Evolutionary conservation across 2,797 vertebrate genomes (phyloP), one percentile per base, ranked within the genome.

Genomic region (Serranus cabrilla): DNA sequence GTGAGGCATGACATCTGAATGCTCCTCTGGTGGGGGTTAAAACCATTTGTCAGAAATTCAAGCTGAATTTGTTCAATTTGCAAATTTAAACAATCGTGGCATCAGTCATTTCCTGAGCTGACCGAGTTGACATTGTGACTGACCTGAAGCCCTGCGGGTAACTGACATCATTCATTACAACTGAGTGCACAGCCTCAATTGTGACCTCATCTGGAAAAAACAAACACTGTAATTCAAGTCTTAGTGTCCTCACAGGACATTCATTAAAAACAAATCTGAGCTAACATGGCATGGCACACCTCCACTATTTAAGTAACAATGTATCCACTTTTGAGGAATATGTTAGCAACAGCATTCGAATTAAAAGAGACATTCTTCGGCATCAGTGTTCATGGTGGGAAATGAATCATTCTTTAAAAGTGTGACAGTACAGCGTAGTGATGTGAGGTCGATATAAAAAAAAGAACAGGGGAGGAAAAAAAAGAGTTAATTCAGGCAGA

Each of bases 161-260:
- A 78, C 59, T 49, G 81, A 89, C 83, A 87, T 86, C 54, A 88
- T 86, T 79, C 40, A 83, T 86, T 70, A 85, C 84, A 90, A 87
- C 83, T 87, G 74, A 71, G 84, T 81, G 58, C 58, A 40, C n/a
- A 34, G 63, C 86, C 80, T 88, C 74, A 66, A 68, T 23, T 60
- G 45, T 72, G 71, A 80, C 68, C 76, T 70, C 49, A 78, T 85
- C 45, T 52, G n/a, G 31, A 65, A 69, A 63, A 50, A 68, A 21
- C 8, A 59, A 57, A 54, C 18, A 74, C 56, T 50, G 31, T 67
- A 75, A 56, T 78, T 86, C 76, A 88, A 89, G 76, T 83, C 74
- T 67, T 57, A 70, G 46, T 56, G 51, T 82, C 80, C 59, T 78
- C 58, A 62, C 23, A 62, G 45, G 40, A 85, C 70, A 74, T 34